Percentiles rank a stretch among this genome's conserved stretches.
Evolutionary conservation across 2,797 vertebrate species (phyloP).

Genomic region (Oreochromis grahami): DNA sequence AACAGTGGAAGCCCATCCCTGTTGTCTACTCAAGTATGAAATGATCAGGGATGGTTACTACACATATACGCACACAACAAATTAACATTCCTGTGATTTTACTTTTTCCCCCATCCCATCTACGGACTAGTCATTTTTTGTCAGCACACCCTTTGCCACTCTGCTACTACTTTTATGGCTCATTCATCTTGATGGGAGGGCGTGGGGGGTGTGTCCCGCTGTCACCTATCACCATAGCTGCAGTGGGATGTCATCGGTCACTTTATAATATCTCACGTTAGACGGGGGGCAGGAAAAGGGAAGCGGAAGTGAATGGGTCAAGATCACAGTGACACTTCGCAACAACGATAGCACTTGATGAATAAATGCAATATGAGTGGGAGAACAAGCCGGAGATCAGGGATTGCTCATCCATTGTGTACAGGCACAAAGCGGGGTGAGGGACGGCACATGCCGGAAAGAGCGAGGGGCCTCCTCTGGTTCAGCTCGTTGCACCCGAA

Average conservation of each 20-base stretch:
- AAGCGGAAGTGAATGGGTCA: not conserved
- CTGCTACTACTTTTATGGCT: constrained; percentile 35
- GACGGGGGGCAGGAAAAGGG: not conserved
- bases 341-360: constrained; percentile 1
- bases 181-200: constrained; percentile 53
- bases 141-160: not conserved
- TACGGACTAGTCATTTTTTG: not conserved
- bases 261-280: constrained; percentile 33
- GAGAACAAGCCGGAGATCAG: not conserved
- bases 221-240: constrained; percentile 57
- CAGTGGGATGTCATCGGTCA: constrained; percentile 55
- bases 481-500: constrained; percentile 44
- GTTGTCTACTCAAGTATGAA: not conserved
- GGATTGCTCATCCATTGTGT: constrained; percentile 26
- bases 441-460: constrained; percentile 25
- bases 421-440: constrained; percentile 22
- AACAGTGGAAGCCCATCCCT: not conserved
- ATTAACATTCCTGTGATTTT: not conserved
- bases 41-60: not conserved
- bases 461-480: constrained; percentile 13
- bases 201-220: constrained; percentile 36
- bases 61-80: not conserved
- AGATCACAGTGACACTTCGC: not conserved
- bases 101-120: not conserved
- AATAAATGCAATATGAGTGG: constrained; percentile 9